These are phyloP conservation scores for Gorsachius magnificus DNA, from an alignment of 2,797 vertebrate species.

Conservation along the genomic window DNA sequence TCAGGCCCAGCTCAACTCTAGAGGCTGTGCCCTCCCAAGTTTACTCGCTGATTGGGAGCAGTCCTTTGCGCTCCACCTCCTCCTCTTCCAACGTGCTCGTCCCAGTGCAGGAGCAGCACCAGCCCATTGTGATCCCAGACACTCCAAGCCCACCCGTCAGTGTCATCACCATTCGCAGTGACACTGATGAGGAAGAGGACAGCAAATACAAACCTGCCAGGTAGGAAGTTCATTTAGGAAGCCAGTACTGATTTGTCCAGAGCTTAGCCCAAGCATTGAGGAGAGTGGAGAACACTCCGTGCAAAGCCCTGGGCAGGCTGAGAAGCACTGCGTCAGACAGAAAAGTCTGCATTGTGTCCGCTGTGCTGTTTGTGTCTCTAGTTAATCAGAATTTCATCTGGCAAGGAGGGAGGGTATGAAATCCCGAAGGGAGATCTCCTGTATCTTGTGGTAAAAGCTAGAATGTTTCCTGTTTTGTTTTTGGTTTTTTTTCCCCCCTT, in stretches of 20 bases:
- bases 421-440: background rate
- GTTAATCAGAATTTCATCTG: background rate
- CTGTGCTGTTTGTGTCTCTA: background rate
- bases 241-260: background rate
- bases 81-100: conserved; percentile 81
- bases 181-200: conserved; percentile 97
- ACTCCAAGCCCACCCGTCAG: conserved; percentile 96
- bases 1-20: conserved; percentile 81
- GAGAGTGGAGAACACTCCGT: fast-evolving
- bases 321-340: background rate
- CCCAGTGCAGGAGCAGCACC: conserved; percentile 82
- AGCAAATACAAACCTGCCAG: conserved; percentile 88
- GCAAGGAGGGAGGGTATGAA: background rate
- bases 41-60: conserved; percentile 83
- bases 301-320: background rate
- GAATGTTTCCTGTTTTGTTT: background rate
- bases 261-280: background rate
- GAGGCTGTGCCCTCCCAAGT: conserved; percentile 80
- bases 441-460: background rate
- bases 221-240: conserved; percentile 64
- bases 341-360: background rate
- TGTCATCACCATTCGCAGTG: conserved; percentile 98
- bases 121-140: conserved; percentile 96
- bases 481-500: background rate
- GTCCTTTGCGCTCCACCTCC: conserved; percentile 78